Base-by-base conservation (phyloP, 2,888 invertebrate genomes). In the Timema podura region DNA sequence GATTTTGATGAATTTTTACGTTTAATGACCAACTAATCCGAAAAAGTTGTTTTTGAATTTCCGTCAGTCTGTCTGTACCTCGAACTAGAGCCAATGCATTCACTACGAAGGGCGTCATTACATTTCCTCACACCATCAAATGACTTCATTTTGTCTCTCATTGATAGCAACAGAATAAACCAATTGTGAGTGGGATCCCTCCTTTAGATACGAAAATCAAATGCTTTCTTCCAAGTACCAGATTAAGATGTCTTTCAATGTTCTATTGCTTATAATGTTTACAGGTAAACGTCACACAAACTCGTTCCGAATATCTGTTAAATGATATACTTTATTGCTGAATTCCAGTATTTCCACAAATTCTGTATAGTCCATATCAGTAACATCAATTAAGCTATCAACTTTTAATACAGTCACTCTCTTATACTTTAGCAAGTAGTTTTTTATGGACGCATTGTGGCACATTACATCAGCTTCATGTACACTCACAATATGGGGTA, bases 221-320 rank as follows among this genome's bases (percentile, higher is more conserved):
- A 54, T 16, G 30, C 57, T 57, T 16, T 9, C 57, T 54, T 30
- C 5, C 9, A 16, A 57, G 16, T 16, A n/a, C 9, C 1, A 5
- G 15, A n/a, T 57, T 15, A 57, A 8, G 16, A 57, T 57, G 5
- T 15, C 10, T 30, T 57, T 57, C 13, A 57, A 0, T 57, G 10
- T 30, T n/a, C 57, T 9, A 30, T 57, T 57, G 8, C 1, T 57
- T 57, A 30, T 57, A 30, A 30, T 9, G 9, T 57, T 57, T 9
- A n/a, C n/a, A 16, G 13, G 8, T n/a, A n/a, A 16, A 8, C 9
- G n/a, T 6, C 8, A 16, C 7, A 54, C 6, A 57, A 57, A 57
- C 30, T 57, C 57, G 15, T n/a, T 30, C 57, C 57, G 57, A 57
- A 57, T 15, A 57, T 57, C 57, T 15, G n/a, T n/a, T 16, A 57